A percentile compares a stretch with the other conserved stretches of the same genome.
phyloP scores from a whole-genome alignment of 2,113 vertebrate species.

The Pelmatolapia mariae region DNA sequence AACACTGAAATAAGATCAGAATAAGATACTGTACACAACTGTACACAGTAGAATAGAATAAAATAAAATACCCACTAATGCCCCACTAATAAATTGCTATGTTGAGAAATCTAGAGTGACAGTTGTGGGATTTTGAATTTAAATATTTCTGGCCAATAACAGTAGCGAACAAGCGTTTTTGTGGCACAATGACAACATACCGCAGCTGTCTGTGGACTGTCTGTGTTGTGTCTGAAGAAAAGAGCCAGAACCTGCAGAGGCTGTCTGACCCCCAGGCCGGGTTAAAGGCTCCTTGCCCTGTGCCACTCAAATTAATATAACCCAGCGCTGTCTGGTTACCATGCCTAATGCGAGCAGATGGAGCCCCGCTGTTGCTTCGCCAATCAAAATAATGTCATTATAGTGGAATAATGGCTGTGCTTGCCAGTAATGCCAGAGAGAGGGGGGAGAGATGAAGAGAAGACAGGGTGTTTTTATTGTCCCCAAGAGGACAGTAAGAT shows the following conservation, averaged over 20 bases:
- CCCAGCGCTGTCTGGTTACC: constrained; percentile 42
- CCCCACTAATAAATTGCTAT: neutral
- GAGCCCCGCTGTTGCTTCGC: constrained; percentile 29
- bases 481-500: constrained; percentile 35
- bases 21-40: neutral
- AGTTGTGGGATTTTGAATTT: neutral
- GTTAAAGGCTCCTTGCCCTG: constrained; percentile 28
- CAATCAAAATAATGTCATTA: constrained; percentile 63
- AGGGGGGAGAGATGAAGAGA: neutral
- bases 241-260: neutral
- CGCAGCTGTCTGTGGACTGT: neutral
- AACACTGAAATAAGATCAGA: neutral
- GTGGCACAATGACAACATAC: neutral
- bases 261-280: neutral
- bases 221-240: neutral
- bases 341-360: constrained; percentile 48
- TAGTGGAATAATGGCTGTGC: constrained; percentile 32
- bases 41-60: neutral
- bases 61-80: neutral
- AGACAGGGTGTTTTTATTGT: constrained; percentile 36
- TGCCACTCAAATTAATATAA: constrained; percentile 39
- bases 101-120: neutral
- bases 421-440: constrained; percentile 11
- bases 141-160: neutral
- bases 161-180: neutral